Evolutionary conservation across 2,113 vertebrate species (phyloP).

Genomic region (Labeo catla): DNA sequence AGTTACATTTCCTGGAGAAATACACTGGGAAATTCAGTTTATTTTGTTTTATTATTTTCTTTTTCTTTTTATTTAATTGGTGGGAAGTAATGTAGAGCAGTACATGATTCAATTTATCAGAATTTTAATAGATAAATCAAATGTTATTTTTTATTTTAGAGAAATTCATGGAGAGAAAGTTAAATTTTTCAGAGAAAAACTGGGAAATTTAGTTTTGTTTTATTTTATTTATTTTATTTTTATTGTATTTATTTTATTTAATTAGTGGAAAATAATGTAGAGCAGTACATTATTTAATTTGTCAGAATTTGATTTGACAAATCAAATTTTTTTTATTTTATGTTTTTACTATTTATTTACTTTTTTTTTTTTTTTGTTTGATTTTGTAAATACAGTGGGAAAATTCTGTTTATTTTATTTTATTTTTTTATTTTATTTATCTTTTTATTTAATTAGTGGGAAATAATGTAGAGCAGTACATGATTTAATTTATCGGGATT

Average conservation of each 20-base stretch:
- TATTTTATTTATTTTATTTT: not conserved
- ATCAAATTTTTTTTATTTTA: not conserved
- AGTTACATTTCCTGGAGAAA: too few relatives aligned
- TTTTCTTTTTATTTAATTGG: not conserved
- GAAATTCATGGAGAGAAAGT: too few relatives aligned
- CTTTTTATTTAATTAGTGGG: too few relatives aligned
- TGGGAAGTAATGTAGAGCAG: not conserved
- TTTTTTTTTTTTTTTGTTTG: too few relatives aligned
- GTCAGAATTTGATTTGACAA: not conserved
- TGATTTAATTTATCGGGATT: too few relatives aligned
- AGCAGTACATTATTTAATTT: not conserved
- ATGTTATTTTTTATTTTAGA: not conserved
- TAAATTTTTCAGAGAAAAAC: too few relatives aligned
- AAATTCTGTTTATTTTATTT: too few relatives aligned
- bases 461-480: too few relatives aligned
- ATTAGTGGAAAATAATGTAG: not conserved
- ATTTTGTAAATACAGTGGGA: too few relatives aligned
- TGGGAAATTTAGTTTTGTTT: too few relatives aligned
- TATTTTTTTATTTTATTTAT: too few relatives aligned
- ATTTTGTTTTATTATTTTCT: not conserved
- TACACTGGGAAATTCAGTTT: not conserved
- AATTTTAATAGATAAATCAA: not conserved
- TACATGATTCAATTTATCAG: not conserved
- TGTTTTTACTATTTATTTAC: too few relatives aligned
- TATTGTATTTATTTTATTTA: not conserved